These are phyloP conservation scores for Hirtodrosophila histrioides DNA, from an alignment of 2,888 invertebrate genomes.

Conservation along the genomic window DNA sequence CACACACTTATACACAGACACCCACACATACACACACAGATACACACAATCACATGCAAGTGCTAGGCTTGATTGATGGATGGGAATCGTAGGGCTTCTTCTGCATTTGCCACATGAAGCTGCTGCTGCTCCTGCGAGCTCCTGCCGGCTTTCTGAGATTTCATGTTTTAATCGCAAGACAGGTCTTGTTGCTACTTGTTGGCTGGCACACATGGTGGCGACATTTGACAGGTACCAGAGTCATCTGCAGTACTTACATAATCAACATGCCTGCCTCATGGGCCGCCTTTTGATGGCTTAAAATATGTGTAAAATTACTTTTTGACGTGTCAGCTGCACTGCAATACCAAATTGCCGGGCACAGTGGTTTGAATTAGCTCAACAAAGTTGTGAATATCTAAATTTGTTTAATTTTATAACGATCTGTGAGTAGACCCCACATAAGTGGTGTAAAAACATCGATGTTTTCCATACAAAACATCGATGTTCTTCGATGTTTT, in stretches of 20 bases:
- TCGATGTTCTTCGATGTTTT: no score
- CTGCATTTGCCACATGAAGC: conserved; percentile 56
- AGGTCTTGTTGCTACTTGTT: conserved; percentile 18
- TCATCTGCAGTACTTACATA: conserved; percentile 70
- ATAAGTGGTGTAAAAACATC: no score
- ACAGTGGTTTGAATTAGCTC: conserved; percentile 6
- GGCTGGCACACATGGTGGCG: conserved; percentile 37
- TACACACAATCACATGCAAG: conserved; percentile 16
- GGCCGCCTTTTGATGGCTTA: conserved; percentile 32
- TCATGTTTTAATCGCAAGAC: conserved; percentile 44
- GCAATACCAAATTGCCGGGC: neutral
- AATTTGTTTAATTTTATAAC: no score
- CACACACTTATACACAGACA: conserved; percentile 36
- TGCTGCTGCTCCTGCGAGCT: neutral
- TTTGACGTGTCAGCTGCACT: conserved; percentile 32
- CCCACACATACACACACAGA: conserved; percentile 19
- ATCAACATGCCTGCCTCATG: conserved; percentile 57
- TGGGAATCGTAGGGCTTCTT: conserved; percentile 51
- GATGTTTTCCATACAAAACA: no score
- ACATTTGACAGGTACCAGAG: conserved; percentile 65
- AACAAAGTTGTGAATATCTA: no score
- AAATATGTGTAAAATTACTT: conserved; percentile 66
- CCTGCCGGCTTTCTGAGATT: conserved; percentile 43
- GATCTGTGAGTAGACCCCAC: no score
- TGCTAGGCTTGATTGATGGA: conserved; percentile 69